Percentiles rank a stretch among this genome's conserved stretches.
Evolutionary conservation across 37 sponge, comb jelly and placozoan genomes (phyloP).

Genomic region (Bolinopsis microptera): DNA sequence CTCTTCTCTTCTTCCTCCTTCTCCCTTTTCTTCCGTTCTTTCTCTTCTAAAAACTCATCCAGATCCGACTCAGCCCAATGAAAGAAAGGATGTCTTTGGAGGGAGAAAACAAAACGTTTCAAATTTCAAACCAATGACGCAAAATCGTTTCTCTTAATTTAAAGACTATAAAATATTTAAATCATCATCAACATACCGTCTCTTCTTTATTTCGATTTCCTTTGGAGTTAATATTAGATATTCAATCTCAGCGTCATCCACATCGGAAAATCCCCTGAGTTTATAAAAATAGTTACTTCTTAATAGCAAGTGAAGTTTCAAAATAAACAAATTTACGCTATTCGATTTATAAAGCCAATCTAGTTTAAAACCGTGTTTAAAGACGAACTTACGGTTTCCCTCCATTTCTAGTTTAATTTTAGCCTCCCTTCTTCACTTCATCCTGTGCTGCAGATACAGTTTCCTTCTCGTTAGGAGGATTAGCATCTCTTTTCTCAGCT

Average conservation of each 20-base stretch:
- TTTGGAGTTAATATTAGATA: not conserved
- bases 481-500: not conserved
- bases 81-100: too few species aligned
- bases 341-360: too few species aligned
- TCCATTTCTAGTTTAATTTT: constrained; percentile 12
- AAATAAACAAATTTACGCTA: too few species aligned
- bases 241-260: constrained; percentile 23
- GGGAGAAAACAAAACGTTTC: too few species aligned
- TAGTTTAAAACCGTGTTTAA: too few species aligned
- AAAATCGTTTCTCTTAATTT: too few species aligned
- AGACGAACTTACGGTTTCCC: not conserved
- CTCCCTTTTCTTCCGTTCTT: constrained; percentile 17
- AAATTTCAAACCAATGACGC: too few species aligned
- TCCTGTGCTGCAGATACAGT: too few species aligned
- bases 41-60: constrained; percentile 25
- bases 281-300: too few species aligned
- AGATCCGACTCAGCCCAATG: constrained; percentile 50
- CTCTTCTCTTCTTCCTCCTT: constrained; percentile 4
- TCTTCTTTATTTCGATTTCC: constrained; percentile 56
- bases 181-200: not conserved
- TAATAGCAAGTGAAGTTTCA: too few species aligned
- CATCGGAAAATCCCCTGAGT: constrained; percentile 48
- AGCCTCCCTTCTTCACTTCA: constrained; percentile 32
- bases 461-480: not conserved
- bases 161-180: too few species aligned